Percentiles rank a stretch among this genome's conserved stretches.
Evolutionary conservation across 2,888 invertebrate genomes (phyloP).

Genomic region (Ommatoiulus sabulosus): DNA sequence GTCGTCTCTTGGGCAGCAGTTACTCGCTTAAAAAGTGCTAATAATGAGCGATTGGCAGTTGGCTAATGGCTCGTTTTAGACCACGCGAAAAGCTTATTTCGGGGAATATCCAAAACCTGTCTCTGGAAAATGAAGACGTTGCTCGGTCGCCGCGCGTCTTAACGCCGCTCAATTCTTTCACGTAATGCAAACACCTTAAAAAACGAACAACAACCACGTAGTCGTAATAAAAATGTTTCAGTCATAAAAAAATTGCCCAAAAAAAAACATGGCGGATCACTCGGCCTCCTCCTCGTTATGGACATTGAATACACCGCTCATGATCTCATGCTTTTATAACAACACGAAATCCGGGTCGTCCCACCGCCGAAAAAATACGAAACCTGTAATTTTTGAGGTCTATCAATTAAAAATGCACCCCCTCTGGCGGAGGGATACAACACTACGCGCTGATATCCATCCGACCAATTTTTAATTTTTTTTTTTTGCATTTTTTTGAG

Average conservation of each 20-base stretch:
- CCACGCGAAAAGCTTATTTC: background rate
- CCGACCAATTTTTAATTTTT: background rate
- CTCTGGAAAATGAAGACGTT: background rate
- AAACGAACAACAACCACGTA: background rate
- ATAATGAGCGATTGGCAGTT: background rate
- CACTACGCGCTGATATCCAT: background rate
- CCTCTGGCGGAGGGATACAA: constrained; percentile 31
- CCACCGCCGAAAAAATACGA: background rate
- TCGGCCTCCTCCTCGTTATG: background rate
- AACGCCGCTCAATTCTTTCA: background rate
- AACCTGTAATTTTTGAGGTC: constrained; percentile 34
- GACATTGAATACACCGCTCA: too few relatives aligned
- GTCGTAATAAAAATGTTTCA: background rate
- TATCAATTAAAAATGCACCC: background rate
- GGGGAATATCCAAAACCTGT: background rate
- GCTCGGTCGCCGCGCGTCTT: background rate
- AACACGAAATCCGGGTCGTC: constrained; percentile 34
- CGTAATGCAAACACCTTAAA: background rate
- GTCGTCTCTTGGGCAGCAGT: background rate
- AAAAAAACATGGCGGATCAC: constrained; percentile 17
- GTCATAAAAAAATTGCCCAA: background rate
- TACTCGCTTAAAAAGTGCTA: background rate
- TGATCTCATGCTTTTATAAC: constrained; percentile 8
- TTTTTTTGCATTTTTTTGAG: too few relatives aligned
- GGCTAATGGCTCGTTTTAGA: background rate